Conservation (phyloP, 2,113 vertebrate species). For the Macrotus californicus region DNA sequence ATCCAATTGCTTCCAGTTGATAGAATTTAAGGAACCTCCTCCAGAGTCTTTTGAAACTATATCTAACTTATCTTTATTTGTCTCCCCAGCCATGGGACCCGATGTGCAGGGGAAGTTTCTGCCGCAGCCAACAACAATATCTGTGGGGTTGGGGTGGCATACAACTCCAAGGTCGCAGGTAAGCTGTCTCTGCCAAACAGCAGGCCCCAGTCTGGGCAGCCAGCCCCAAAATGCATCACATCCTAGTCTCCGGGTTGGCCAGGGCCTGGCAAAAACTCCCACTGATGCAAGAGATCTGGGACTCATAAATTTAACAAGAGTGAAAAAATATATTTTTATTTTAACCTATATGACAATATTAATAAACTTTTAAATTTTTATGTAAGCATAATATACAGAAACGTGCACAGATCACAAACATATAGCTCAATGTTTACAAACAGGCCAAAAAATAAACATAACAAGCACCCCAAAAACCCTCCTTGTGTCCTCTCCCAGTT, state of each 20-base stretch:
- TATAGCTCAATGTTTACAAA: neutral
- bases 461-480: neutral
- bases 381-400: neutral
- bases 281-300: neutral
- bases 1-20: neutral
- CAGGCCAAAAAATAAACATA: neutral
- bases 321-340: neutral
- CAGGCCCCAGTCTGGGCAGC: neutral
- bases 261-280: neutral
- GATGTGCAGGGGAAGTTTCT: conserved; percentile 97
- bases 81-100: conserved; percentile 91
- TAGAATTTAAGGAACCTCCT: neutral
- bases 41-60: neutral
- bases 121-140: conserved; percentile 98
- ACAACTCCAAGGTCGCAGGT: conserved; percentile 98
- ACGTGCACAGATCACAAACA: neutral
- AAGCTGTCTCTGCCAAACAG: conserved; percentile 12
- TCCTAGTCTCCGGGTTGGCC: neutral
- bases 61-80: conserved; percentile 47
- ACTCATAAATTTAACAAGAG: neutral
- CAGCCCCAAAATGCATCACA: neutral
- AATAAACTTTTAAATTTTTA: neutral
- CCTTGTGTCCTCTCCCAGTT: neutral
- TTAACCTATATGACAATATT: neutral
- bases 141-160: conserved; percentile 96